Percentiles rank a stretch among this genome's conserved stretches.
Conservation (phyloP, 2,888 invertebrate genomes). For the Nomada flava region DNA sequence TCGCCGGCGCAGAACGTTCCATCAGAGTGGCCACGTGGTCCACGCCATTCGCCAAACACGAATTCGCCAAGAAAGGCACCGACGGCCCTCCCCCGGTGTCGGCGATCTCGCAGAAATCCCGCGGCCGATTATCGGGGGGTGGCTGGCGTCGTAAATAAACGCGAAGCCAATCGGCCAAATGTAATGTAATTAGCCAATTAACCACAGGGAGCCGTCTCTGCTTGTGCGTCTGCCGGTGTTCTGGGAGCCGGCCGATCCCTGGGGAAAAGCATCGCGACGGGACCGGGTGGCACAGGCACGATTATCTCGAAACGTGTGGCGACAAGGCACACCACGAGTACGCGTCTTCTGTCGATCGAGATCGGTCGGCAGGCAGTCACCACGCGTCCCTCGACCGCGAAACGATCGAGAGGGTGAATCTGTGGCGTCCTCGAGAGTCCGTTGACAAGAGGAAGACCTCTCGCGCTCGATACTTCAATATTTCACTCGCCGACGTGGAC, state of each 20-base stretch:
- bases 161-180: slow-evolving; percentile 37
- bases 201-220: slow-evolving; percentile 54
- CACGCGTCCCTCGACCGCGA: slow-evolving; percentile 71
- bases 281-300: slow-evolving; percentile 82
- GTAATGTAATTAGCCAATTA: slow-evolving; percentile 70
- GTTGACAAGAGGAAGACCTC: too few relatives aligned
- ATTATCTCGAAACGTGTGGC: slow-evolving; percentile 73
- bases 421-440: slow-evolving; percentile 2
- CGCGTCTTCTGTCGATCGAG: slow-evolving; percentile 43
- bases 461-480: too few relatives aligned
- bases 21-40: slow-evolving; percentile 27
- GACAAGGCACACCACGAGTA: slow-evolving; percentile 54
- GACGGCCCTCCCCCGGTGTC: background rate
- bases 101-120: slow-evolving; percentile 38
- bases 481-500: background rate
- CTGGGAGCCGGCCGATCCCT: slow-evolving; percentile 68
- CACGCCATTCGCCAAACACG: background rate
- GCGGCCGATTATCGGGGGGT: slow-evolving; percentile 63
- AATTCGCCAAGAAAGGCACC: background rate
- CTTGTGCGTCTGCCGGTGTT: slow-evolving; percentile 62
- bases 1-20: background rate
- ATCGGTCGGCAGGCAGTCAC: slow-evolving; percentile 52
- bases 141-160: slow-evolving; percentile 72
- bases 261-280: slow-evolving; percentile 77
- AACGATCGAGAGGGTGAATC: slow-evolving; percentile 47